A percentile compares a stretch with the other conserved stretches of the same genome.
Evolutionary conservation across 2,113 vertebrate genomes (phyloP).

Genomic region (Paralichthys olivaceus): DNA sequence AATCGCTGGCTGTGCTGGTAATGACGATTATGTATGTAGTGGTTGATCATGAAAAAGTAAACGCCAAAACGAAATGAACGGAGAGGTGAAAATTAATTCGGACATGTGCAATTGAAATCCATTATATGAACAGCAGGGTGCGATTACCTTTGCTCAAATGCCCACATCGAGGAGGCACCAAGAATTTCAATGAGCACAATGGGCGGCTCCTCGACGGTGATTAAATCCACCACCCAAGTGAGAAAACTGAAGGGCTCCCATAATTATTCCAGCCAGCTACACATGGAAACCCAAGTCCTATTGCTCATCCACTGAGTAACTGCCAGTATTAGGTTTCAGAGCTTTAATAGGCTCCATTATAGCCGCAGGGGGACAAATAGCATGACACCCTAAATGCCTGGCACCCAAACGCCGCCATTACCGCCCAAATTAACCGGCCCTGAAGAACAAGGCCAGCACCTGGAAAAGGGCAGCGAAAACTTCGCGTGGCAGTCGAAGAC

Average conservation of each 20-base stretch:
- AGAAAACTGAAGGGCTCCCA: constrained; percentile 42
- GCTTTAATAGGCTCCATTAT: constrained; percentile 59
- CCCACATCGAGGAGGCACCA: constrained; percentile 4
- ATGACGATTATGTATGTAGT: background rate
- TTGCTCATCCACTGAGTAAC: constrained; percentile 27
- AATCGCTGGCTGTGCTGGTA: background rate
- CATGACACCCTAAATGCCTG: constrained; percentile 42
- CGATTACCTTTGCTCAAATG: constrained; percentile 47
- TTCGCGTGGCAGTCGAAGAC: constrained; percentile 61
- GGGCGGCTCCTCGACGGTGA: constrained; percentile 28
- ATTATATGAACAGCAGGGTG: constrained; percentile 43
- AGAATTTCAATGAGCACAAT: constrained; percentile 32
- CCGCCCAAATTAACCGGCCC: constrained; percentile 46
- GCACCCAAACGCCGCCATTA: constrained; percentile 21
- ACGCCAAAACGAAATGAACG: background rate
- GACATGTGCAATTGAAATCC: constrained; percentile 28
- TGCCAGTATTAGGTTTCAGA: constrained; percentile 39
- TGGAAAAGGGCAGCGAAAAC: constrained; percentile 52
- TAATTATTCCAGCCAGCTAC: constrained; percentile 63
- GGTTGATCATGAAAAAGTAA: background rate
- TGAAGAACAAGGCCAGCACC: constrained; percentile 51
- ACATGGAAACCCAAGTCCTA: constrained; percentile 42
- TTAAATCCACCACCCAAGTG: constrained; percentile 55
- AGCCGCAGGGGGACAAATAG: constrained; percentile 44
- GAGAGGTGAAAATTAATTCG: constrained; percentile 15